Evolutionary conservation across 2,888 invertebrate species (phyloP).

Genomic region (Chymomyza caudatula): DNA sequence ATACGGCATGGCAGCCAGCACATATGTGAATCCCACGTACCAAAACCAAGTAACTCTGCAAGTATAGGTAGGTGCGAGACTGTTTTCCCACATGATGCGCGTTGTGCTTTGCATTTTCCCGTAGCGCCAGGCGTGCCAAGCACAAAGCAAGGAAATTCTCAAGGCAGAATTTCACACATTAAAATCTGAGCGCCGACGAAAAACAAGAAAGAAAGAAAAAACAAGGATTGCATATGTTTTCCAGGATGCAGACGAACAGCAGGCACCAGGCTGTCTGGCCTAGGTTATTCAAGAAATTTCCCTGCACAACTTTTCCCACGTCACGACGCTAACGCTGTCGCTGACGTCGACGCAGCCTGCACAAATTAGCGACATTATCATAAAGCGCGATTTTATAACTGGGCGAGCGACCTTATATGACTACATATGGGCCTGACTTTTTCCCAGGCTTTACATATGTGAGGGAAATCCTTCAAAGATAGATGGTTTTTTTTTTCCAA

Average conservation of each 20-base stretch:
- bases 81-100: slow-evolving; percentile 64
- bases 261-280: slow-evolving; percentile 45
- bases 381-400: slow-evolving; percentile 63
- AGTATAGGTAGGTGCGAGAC: slow-evolving; percentile 58
- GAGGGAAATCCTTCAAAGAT: slow-evolving; percentile 40
- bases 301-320: slow-evolving; percentile 32
- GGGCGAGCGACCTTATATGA: slow-evolving; percentile 17
- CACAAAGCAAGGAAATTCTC: slow-evolving; percentile 50
- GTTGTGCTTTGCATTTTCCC: slow-evolving; percentile 54
- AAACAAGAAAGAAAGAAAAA: slow-evolving; percentile 9
- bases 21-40: slow-evolving; percentile 36
- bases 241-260: background rate
- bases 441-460: slow-evolving; percentile 42
- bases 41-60: background rate
- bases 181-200: slow-evolving; percentile 48
- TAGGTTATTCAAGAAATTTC: slow-evolving; percentile 50
- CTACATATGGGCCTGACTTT: slow-evolving; percentile 19
- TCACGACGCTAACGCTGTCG: background rate
- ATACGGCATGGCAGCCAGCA: slow-evolving; percentile 33
- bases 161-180: slow-evolving; percentile 50
- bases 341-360: slow-evolving; percentile 2
- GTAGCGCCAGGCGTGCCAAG: slow-evolving; percentile 56
- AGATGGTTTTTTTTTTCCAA: slow-evolving; percentile 54
- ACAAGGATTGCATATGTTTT: slow-evolving; percentile 59
- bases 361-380: slow-evolving; percentile 37